phyloP scores from a whole-genome alignment of 2,113 vertebrate species.

The Todiramphus chloris region DNA sequence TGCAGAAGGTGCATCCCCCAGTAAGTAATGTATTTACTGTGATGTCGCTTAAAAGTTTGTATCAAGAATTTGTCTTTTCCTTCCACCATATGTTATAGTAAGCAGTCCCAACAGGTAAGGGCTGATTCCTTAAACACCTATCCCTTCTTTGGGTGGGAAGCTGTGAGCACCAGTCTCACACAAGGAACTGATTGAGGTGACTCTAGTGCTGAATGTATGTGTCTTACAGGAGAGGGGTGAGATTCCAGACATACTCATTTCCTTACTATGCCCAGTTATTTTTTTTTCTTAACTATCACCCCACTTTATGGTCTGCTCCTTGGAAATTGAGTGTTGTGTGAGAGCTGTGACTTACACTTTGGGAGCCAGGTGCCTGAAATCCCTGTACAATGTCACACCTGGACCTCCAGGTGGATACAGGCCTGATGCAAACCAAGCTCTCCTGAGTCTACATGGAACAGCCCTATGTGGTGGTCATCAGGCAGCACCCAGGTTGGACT shows the following conservation, averaged over 20 bases:
- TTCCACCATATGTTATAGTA: neutral
- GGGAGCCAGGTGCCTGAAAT: neutral
- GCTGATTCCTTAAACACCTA: neutral
- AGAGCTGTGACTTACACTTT: neutral
- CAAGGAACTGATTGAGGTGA: neutral
- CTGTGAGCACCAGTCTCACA: neutral
- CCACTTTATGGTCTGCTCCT: neutral
- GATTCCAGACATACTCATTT: neutral
- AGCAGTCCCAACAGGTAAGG: neutral
- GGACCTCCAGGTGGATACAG: neutral
- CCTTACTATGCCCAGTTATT: neutral
- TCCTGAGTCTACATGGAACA: neutral
- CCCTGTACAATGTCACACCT: neutral
- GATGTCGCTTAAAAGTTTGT: neutral
- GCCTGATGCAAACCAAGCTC: neutral
- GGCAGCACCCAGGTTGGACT: neutral
- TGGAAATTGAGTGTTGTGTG: neutral
- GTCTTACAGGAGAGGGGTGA: neutral
- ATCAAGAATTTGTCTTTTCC: neutral
- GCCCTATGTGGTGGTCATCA: neutral
- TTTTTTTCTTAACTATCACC: neutral
- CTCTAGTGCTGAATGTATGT: neutral
- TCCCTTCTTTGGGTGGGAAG: neutral
- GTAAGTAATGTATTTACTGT: neutral
- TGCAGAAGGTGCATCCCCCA: neutral